Evolutionary conservation across 2,888 invertebrate genomes (phyloP), one percentile per base, ranked within the genome.

Genomic region (Crioceris asparagi): DNA sequence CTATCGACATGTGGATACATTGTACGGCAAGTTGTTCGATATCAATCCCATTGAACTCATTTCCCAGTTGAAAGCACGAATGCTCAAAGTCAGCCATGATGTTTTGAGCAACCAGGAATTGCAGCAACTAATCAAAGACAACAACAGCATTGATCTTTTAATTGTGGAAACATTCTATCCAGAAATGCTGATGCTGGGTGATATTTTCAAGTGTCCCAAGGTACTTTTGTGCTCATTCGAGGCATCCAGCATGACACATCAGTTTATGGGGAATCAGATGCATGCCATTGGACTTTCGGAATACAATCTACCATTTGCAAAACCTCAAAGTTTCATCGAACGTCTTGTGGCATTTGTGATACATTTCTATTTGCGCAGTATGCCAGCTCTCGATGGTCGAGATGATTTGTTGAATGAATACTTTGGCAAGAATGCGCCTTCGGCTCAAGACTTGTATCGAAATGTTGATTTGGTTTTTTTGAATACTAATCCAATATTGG

Each of bases 281-380:
- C 50, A 53, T 39, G 47, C 47, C 1, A 32, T 47, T 5, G 27
- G 46, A 4, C 36, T 45, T 32, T 49, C 54, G 1, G 52, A 53
- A 19, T 31, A 46, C 2, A 15, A 45, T 8, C 29, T 54, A 2
- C 47, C 51, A 2, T 40, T 35, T 27, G 17, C 40, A 1, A 35
- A 38, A 3, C 32, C 30, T n/a, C 47, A 69, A 35, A 66, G 56
- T 12, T 51, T 62, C 23, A 65, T 65, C 16, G 57, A 64, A 36
- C 40, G 55, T 8, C 17, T 53, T 7, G 41, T 38, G 16, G 48
- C 47, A 35, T 34, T 23, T 8, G 8, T 40, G 11, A 38, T 29
- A 11, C 18, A 37, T 16, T 18, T 17, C 1, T 39, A 29, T 15
- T 34, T 33, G 4, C 7, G 17, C 7, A 31, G 32, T 1, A 30